These are phyloP conservation scores for Odontamblyopus rebecca DNA, from an alignment of 2,797 vertebrate genomes.

Conservation along the genomic window DNA sequence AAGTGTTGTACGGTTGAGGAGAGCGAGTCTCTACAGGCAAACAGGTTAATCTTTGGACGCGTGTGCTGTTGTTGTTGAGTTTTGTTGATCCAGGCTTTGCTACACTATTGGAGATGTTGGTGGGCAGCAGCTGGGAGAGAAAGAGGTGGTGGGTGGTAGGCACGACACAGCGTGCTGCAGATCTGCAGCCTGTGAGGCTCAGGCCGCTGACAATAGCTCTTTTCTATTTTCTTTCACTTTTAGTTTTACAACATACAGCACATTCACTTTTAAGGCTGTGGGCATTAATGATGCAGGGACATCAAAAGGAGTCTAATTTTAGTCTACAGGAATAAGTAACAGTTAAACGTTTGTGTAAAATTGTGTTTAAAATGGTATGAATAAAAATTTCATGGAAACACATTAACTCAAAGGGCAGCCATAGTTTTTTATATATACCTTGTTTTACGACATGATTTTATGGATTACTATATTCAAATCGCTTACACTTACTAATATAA, in stretches of 20 bases:
- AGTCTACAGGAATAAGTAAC: background rate
- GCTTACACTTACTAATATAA: too few relatives aligned
- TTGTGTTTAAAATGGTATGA: too few relatives aligned
- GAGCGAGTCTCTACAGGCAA: conserved; percentile 55
- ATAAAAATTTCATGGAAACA: too few relatives aligned
- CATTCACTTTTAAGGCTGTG: background rate
- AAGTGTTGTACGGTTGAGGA: conserved; percentile 51
- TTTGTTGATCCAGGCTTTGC: conserved; percentile 65
- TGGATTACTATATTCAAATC: too few relatives aligned
- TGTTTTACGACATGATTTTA: too few relatives aligned
- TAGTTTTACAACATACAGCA: background rate
- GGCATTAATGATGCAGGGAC: conserved; percentile 1
- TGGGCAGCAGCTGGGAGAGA: conserved; percentile 72
- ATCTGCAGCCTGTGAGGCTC: conserved; percentile 30
- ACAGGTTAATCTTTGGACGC: conserved; percentile 64
- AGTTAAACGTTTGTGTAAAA: background rate
- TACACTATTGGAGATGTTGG: conserved; percentile 66
- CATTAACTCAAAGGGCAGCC: too few relatives aligned
- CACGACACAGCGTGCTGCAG: conserved; percentile 58
- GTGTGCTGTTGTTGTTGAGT: conserved; percentile 64
- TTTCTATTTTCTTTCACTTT: background rate
- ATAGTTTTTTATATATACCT: too few relatives aligned
- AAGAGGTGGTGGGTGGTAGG: conserved; percentile 65
- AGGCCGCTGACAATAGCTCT: conserved; percentile 19
- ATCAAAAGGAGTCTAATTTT: background rate